Evolutionary conservation across 2,888 invertebrate species (phyloP), one percentile per base, ranked within the genome.

Genomic region (Oscheius myriophilus): DNA sequence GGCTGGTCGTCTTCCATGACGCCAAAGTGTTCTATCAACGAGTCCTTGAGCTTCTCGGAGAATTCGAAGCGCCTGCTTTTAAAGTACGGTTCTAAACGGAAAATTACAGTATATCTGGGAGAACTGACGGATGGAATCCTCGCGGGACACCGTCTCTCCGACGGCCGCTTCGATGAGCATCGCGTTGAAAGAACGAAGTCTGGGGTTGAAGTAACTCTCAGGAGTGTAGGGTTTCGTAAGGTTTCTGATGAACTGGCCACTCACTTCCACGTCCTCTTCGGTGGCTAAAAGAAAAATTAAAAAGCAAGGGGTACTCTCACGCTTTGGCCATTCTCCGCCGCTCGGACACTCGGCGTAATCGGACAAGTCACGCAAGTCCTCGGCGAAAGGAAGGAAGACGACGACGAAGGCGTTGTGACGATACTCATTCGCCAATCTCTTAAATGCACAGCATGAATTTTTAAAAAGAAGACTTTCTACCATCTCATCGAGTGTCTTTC

Each of bases 151-250:
- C 18, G 51, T 33, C 1, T 67, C 51, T 16, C 67, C 67, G 11
- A 59, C 54, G 25, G 67, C 51, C 7, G 67, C 67, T 41, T 67
- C 67, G 4, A 61, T 67, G 7, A 67, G n/a, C 67, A 67, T 67
- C 25, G 67, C 33, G 23, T 53, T 61, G 61, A 67, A 67, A 2
- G 67, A 67, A 4, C 58, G 59, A 23, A 67, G n/a, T 23, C 67
- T 16, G 25, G 67, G 67, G 43, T 67, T 67, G 21, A n/a, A 51
- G 42, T 45, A 67, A 11, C 41, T 61, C 39, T 67, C 67, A 16
- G 59, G 59, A 12, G 61, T 45, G 26, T 43, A 67, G 6, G 67
- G 45, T 33, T 67, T 67, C 1, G 59, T 67, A 21, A 61, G 26
- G 39, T 61, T 51, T 0, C 49, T 7, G 39, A 67, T 52, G 59